A percentile compares a stretch with the other conserved stretches of the same genome.
These are phyloP conservation scores for Orchesellides sinensis DNA, from an alignment of 2,888 invertebrate species.

Conservation along the genomic window DNA sequence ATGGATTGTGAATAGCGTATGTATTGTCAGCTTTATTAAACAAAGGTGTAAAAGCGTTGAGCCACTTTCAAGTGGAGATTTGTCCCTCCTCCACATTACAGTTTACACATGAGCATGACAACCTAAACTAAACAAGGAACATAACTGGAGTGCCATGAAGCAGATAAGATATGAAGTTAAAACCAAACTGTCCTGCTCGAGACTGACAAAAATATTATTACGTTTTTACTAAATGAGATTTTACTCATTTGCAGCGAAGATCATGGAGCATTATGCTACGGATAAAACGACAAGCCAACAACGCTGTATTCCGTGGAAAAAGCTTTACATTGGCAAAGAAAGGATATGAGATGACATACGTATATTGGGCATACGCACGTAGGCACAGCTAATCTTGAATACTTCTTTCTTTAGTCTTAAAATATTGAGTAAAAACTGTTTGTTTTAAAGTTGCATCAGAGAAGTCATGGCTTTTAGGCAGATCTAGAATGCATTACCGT, in stretches of 20 bases:
- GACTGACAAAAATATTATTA: neutral
- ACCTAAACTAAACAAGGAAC: neutral
- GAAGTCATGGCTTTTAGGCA: too few species aligned
- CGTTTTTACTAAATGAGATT: too few species aligned
- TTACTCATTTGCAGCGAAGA: too few species aligned
- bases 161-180: constrained; percentile 13
- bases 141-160: neutral
- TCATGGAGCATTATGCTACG: neutral
- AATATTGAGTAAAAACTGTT: too few species aligned
- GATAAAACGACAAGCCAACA: neutral
- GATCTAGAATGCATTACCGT: too few species aligned
- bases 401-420: too few species aligned
- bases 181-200: constrained; percentile 6
- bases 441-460: too few species aligned
- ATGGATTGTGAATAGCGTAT: neutral
- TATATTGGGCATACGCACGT: too few species aligned
- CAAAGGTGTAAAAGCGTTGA: neutral
- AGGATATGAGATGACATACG: too few species aligned
- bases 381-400: too few species aligned
- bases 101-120: neutral
- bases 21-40: neutral
- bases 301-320: neutral
- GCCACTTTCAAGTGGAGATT: neutral
- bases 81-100: constrained; percentile 10
- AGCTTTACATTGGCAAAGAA: neutral